A percentile compares a stretch with the other conserved stretches of the same genome.
Evolutionary conservation across 2,113 vertebrate genomes (phyloP).

Genomic region (Platysteira castanea): DNA sequence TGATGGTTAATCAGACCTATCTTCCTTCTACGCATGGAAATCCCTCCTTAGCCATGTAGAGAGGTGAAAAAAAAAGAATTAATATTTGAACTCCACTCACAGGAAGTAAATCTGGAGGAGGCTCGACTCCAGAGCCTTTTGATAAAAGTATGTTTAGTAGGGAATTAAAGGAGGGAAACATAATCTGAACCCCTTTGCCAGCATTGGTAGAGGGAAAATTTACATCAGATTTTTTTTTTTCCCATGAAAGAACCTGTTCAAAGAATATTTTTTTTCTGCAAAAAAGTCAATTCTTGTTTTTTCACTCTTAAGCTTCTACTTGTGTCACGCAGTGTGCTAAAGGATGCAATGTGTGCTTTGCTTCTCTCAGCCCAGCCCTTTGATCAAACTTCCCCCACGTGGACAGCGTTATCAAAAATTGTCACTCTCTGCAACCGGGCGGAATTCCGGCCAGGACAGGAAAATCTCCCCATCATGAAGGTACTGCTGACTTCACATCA

Average conservation of each 20-base stretch:
- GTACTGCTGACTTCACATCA: slow-evolving; percentile 25
- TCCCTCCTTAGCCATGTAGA: neutral
- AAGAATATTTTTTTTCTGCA: neutral
- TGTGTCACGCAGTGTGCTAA: neutral
- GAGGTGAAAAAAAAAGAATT: neutral
- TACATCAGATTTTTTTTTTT: neutral
- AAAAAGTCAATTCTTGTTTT: neutral
- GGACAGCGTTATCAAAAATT: slow-evolving; percentile 74
- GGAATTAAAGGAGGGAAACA: neutral
- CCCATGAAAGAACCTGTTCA: neutral
- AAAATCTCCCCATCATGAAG: slow-evolving; percentile 78
- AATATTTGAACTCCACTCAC: neutral
- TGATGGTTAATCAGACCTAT: fast-evolving
- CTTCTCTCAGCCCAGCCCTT: slow-evolving; percentile 72
- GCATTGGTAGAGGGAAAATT: fast-evolving
- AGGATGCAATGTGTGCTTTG: neutral
- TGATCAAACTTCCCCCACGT: slow-evolving; percentile 75
- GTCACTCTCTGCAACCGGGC: slow-evolving; percentile 78
- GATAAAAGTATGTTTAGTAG: neutral
- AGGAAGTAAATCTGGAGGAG: neutral
- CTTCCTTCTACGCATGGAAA: neutral
- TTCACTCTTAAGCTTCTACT: neutral
- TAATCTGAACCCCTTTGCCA: neutral
- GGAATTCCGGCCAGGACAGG: slow-evolving; percentile 77
- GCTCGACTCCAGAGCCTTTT: neutral